Conservation (phyloP, 2,113 vertebrate species). For the Alligator mississippiensis region DNA sequence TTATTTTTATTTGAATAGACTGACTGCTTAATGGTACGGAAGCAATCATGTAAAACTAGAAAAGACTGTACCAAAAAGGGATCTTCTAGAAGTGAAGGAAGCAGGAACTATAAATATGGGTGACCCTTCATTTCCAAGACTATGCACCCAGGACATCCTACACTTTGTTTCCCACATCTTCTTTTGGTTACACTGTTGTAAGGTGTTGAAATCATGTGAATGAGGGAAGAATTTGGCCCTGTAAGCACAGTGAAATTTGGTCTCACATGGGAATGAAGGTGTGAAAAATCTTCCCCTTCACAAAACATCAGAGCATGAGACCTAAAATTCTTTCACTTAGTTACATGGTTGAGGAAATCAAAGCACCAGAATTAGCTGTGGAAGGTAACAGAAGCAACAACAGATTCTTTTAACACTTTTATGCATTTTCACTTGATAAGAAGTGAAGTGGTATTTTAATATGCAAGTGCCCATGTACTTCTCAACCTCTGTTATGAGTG, state of each 20-base stretch:
- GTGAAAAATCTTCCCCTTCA: not conserved
- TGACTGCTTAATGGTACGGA: slow-evolving; percentile 55
- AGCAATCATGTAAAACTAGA: slow-evolving; percentile 56
- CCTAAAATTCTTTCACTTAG: not conserved
- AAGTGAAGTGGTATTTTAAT: not conserved
- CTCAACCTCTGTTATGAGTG: not conserved
- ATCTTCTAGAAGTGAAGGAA: slow-evolving; percentile 18
- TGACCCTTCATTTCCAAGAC: not conserved
- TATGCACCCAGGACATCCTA: not conserved
- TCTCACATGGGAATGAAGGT: not conserved
- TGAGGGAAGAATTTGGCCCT: not conserved
- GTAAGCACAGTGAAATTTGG: slow-evolving; percentile 5
- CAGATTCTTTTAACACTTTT: not conserved
- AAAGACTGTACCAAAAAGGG: not conserved
- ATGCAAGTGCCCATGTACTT: not conserved
- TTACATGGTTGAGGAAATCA: not conserved
- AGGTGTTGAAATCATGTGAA: slow-evolving; percentile 32
- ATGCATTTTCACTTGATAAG: not conserved
- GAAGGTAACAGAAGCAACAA: not conserved
- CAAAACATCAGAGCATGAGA: not conserved
- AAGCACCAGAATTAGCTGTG: not conserved
- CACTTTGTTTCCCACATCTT: not conserved
- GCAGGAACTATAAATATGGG: slow-evolving; percentile 17
- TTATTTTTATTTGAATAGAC: slow-evolving; percentile 60
- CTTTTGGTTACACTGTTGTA: not conserved